Evolutionary conservation across 2,888 invertebrate species (phyloP).

Genomic region (Zygothrica quintamaculata): DNA sequence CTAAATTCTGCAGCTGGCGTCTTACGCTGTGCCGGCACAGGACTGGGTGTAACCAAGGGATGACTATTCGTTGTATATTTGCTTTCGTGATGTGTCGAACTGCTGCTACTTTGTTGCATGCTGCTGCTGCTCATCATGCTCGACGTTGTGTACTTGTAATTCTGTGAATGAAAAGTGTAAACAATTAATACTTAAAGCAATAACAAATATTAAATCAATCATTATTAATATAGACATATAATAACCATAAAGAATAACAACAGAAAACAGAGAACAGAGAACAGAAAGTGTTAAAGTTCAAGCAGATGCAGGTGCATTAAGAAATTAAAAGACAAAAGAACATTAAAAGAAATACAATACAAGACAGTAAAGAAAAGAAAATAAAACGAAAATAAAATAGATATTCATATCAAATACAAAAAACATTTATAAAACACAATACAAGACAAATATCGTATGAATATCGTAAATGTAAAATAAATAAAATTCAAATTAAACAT

Average conservation of each 20-base stretch:
- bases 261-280: too few species aligned
- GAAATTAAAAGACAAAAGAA: constrained; percentile 2
- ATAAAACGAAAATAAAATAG: too few species aligned
- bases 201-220: too few species aligned
- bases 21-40: constrained; percentile 85
- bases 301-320: constrained; percentile 43
- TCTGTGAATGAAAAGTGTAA: constrained; percentile 82
- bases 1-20: constrained; percentile 86
- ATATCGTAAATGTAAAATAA: too few species aligned
- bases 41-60: constrained; percentile 85
- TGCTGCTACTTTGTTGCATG: constrained; percentile 83
- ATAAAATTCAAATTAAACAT: too few species aligned
- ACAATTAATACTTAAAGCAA: background rate
- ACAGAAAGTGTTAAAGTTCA: constrained; percentile 38
- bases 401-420: too few species aligned
- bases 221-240: background rate
- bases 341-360: background rate
- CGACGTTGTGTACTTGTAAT: constrained; percentile 84
- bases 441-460: too few species aligned
- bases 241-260: constrained; percentile 18
- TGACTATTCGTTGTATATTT: constrained; percentile 69
- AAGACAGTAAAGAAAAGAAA: background rate
- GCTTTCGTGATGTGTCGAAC: constrained; percentile 64
- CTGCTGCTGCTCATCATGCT: constrained; percentile 85
- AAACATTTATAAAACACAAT: too few species aligned